Percentiles rank a stretch among this genome's conserved stretches.
These are phyloP conservation scores for Alentia gelatinosa DNA, from an alignment of 2,888 invertebrate genomes.

Conservation along the genomic window DNA sequence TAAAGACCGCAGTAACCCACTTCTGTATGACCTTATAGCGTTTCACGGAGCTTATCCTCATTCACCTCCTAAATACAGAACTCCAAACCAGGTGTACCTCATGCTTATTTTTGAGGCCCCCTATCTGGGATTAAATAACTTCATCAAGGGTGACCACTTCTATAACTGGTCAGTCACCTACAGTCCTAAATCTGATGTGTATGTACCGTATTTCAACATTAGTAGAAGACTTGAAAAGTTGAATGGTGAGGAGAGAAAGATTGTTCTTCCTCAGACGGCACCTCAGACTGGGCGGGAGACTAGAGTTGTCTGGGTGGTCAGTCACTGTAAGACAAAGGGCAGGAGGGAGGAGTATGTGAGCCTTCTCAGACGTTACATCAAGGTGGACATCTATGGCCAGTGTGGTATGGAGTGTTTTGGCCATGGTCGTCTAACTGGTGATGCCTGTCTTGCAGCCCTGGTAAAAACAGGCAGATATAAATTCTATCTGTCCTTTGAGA, in stretches of 20 bases:
- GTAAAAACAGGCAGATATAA: too few species aligned
- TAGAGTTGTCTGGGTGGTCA: conserved; percentile 67
- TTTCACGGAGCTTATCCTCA: neutral
- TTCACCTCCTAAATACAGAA: neutral
- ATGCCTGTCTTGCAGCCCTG: too few species aligned
- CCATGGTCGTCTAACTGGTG: too few species aligned
- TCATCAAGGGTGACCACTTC: neutral
- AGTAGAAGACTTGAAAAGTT: neutral
- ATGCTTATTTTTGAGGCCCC: neutral
- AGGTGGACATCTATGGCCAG: conserved; percentile 65
- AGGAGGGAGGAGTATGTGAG: conserved; percentile 64
- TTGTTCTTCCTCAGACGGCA: neutral
- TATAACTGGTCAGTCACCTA: neutral
- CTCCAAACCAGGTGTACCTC: neutral
- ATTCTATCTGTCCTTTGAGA: too few species aligned
- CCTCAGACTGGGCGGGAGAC: neutral
- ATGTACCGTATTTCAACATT: neutral
- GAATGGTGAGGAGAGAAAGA: neutral
- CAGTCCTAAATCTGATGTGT: neutral
- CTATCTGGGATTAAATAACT: neutral
- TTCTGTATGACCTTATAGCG: neutral
- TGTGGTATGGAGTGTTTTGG: too few species aligned
- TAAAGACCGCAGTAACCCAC: neutral
- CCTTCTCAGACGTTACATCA: conserved; percentile 60
- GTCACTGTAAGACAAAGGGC: conserved; percentile 64